Evolutionary conservation across 2,888 invertebrate species (phyloP).

Genomic region (Matsumyia berberina): DNA sequence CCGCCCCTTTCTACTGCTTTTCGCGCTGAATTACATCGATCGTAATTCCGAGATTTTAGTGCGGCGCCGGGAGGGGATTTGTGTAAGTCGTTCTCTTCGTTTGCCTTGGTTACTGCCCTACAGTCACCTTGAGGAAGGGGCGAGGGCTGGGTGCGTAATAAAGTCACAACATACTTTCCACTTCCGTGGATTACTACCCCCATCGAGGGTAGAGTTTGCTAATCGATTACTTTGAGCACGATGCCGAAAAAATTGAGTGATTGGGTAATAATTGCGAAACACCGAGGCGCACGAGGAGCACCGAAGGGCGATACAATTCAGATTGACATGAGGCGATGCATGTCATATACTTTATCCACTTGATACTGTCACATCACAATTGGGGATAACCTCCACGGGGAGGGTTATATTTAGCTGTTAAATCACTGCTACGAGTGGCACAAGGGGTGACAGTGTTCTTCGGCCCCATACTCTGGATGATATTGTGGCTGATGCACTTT

Average conservation of each 20-base stretch:
- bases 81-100: constrained; percentile 7
- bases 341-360: constrained; percentile 22
- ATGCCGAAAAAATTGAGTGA: constrained; percentile 34
- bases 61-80: constrained; percentile 26
- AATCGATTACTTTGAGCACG: constrained; percentile 44
- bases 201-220: constrained; percentile 27
- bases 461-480: constrained; percentile 6
- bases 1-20: constrained; percentile 17
- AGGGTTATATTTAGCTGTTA: constrained; percentile 23
- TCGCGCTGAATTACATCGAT: constrained; percentile 55
- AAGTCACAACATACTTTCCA: constrained; percentile 57
- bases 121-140: constrained; percentile 6
- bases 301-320: constrained; percentile 11
- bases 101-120: constrained; percentile 11
- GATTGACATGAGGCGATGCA: constrained; percentile 30
- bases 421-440: not conserved
- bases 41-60: constrained; percentile 53
- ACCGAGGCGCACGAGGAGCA: not conserved
- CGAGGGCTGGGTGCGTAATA: constrained; percentile 25
- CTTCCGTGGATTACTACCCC: constrained; percentile 34
- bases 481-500: constrained; percentile 56
- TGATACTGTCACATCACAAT: constrained; percentile 19
- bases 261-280: constrained; percentile 50
- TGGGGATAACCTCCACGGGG: not conserved
- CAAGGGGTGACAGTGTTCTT: constrained; percentile 25